A percentile compares a stretch with the other conserved stretches of the same genome.
Evolutionary conservation across 2,888 invertebrate species (phyloP).

Genomic region (Platycnemis pennipes): DNA sequence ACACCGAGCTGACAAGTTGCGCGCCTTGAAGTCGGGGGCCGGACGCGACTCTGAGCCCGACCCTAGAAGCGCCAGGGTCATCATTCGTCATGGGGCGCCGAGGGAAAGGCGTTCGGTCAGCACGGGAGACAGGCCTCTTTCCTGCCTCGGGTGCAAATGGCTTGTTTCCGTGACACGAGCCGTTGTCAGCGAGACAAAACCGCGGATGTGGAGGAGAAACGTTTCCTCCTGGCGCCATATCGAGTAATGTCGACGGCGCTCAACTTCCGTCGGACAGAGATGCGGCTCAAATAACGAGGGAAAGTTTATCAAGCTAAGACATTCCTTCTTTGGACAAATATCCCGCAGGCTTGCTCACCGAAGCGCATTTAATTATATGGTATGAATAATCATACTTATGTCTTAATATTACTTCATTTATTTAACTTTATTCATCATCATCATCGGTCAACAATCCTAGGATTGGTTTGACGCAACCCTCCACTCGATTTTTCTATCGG

Average conservation of each 20-base stretch:
- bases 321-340: too few species aligned
- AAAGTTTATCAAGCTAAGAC: too few species aligned
- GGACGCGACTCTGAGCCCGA: background rate
- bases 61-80: background rate
- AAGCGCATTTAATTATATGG: too few species aligned
- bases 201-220: background rate
- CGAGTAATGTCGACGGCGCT: background rate
- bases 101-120: background rate
- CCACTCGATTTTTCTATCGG: too few species aligned
- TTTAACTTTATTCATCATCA: too few species aligned
- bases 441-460: too few species aligned
- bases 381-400: too few species aligned
- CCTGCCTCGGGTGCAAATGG: background rate
- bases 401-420: too few species aligned
- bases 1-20: background rate
- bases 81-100: background rate
- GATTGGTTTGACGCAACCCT: too few species aligned
- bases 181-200: background rate
- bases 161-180: background rate
- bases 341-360: too few species aligned
- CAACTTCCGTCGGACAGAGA: too few species aligned
- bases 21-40: background rate
- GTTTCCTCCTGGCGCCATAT: background rate
- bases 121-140: background rate
- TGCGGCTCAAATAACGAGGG: too few species aligned